Evolutionary conservation across 2,888 invertebrate species (phyloP), one percentile per base, ranked within the genome.

Genomic region (Actias luna): DNA sequence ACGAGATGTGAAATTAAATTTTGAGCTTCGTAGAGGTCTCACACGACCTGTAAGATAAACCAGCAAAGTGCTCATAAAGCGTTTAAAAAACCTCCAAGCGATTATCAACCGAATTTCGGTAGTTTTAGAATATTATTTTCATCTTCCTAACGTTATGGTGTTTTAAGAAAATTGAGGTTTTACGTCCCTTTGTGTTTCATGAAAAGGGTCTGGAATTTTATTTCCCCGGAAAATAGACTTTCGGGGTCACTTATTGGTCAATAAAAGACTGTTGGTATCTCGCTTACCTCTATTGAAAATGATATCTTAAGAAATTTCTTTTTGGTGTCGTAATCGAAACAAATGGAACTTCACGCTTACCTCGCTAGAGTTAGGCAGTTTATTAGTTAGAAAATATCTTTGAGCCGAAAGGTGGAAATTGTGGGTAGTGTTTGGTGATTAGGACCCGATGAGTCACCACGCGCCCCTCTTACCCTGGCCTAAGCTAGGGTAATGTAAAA

Each of bases 121-220:
- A 16, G 29, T 29, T 18, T 29, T 55, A 31, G 52, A 35, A 29
- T 57, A 39, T 61, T 18, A 25, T 29, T 55, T 55, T 55, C 16
- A 14, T 55, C 27, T 55, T 55, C 14, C 14, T 29, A 55, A 55
- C 29, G 16, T 42, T 46, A 59, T 59, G 46, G 59, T 59, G 31
- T 59, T 59, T 59, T 59, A 46, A 59, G 60, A 33, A 60, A 60
- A 60, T 60, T 46, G 46, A 46, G 18, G 46, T 60, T 60, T 60
- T 60, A 60, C 22, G 60, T 31, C 46, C 22, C 29, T 29, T 46
- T 60, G 46, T 60, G 60, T 60, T 46, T 10, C 46, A 60, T 60
- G 46, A 50, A 60, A 59, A 46, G 36, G 33, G 33, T 7, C 31
- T 31, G 46, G 31, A 29, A 22, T 33, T 42, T 31, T 60, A 46